Conservation (phyloP, 2,113 vertebrate genomes). For the Pholis gunnellus region DNA sequence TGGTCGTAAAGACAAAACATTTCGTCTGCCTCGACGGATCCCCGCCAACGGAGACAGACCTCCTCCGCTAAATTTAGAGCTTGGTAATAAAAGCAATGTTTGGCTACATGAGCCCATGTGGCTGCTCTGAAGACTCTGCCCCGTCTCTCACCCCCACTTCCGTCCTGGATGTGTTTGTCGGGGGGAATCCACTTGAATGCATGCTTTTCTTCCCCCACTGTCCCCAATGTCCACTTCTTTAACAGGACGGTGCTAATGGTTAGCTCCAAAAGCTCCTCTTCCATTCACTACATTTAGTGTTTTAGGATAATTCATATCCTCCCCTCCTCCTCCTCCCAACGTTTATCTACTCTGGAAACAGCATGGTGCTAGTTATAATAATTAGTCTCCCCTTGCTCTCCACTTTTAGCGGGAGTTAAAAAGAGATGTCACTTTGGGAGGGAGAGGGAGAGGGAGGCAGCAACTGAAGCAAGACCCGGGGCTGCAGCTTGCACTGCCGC, state of each 20-base stretch:
- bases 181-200: conserved; percentile 5
- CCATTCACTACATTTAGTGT: conserved; percentile 36
- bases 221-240: conserved; percentile 6
- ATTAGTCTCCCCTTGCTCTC: conserved; percentile 61
- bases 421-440: conserved; percentile 52
- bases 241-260: conserved; percentile 14
- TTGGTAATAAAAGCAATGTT: conserved; percentile 40
- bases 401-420: conserved; percentile 35
- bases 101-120: conserved; percentile 14
- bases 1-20: conserved; percentile 10
- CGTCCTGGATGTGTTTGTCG: conserved; percentile 2
- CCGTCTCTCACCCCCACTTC: background rate
- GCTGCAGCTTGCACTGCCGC: conserved; percentile 38
- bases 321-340: conserved; percentile 1
- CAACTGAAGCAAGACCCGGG: conserved; percentile 48
- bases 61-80: conserved; percentile 32
- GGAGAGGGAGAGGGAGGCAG: conserved; percentile 23
- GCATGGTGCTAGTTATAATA: conserved; percentile 66
- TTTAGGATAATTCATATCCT: conserved; percentile 44
- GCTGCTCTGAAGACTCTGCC: conserved; percentile 15
- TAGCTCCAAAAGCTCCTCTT: conserved; percentile 1
- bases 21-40: conserved; percentile 14
- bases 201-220: background rate
- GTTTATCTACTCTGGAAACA: conserved; percentile 56
- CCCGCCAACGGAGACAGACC: background rate